Percentiles rank a stretch among this genome's conserved stretches.
Evolutionary conservation across 2,113 vertebrate species (phyloP).

Genomic region (Perca schrenkii): DNA sequence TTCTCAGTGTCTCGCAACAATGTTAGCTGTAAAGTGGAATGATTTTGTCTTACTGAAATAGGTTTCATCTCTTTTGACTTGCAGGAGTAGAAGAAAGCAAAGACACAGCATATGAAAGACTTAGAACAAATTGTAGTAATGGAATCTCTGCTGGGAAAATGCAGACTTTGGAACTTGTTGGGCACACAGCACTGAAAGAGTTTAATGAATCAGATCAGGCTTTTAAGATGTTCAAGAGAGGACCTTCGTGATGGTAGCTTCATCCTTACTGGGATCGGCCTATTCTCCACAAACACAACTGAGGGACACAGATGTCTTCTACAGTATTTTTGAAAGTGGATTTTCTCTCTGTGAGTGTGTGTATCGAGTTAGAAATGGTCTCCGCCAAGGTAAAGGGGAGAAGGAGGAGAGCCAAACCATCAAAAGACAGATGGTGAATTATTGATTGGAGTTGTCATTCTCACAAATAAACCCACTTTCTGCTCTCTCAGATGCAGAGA

Average conservation of each 20-base stretch:
- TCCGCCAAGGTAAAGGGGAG: background rate
- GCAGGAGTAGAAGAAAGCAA: background rate
- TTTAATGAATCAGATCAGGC: background rate
- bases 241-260: background rate
- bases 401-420: background rate
- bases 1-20: background rate
- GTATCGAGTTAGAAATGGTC: no score
- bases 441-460: no score
- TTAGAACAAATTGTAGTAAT: background rate
- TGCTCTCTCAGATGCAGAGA: constrained; percentile 11
- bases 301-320: background rate
- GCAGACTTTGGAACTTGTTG: background rate
- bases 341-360: no score
- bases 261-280: background rate
- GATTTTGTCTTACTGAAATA: background rate
- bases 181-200: background rate
- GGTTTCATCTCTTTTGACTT: background rate
- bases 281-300: background rate
- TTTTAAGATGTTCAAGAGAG: background rate
- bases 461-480: constrained; percentile 19
- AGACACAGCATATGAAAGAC: background rate
- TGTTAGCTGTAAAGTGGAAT: background rate
- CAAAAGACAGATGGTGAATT: background rate
- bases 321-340: no score
- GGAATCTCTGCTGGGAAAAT: background rate